phyloP scores from a whole-genome alignment of 2,113 vertebrate genomes.

The Meriones unguiculatus region DNA sequence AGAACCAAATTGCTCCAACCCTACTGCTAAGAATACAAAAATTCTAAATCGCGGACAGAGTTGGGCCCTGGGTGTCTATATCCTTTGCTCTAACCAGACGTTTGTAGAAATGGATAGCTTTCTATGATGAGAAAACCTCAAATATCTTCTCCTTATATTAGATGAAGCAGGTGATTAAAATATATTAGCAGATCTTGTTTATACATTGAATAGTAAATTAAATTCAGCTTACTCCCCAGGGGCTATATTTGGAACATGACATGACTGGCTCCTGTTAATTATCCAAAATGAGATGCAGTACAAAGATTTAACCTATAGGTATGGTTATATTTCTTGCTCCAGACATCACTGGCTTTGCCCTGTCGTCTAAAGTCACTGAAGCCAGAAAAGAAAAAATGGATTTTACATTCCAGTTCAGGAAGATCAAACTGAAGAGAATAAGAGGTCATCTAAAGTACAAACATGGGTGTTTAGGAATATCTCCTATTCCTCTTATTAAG shows the following conservation, averaged over 20 bases:
- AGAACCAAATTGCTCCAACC: not conserved
- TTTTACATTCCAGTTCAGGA: conserved; percentile 56
- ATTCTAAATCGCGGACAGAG: not conserved
- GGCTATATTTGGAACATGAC: conserved; percentile 38
- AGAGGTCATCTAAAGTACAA: conserved; percentile 51
- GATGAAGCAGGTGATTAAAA: conserved; percentile 70
- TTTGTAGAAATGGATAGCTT: conserved; percentile 50
- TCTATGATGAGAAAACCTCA: conserved; percentile 59
- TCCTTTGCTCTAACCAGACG: conserved; percentile 6
- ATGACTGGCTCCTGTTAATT: not conserved
- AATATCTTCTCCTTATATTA: conserved; percentile 64
- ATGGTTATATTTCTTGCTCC: conserved; percentile 24
- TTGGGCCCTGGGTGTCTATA: conserved; percentile 11
- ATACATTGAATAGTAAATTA: conserved; percentile 51
- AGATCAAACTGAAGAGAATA: not conserved
- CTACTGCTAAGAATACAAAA: not conserved
- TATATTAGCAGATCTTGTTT: conserved; percentile 51
- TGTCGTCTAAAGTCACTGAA: not conserved
- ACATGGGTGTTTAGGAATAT: not conserved
- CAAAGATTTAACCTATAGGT: not conserved
- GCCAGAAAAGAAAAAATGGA: conserved; percentile 61
- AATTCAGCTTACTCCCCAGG: conserved; percentile 39
- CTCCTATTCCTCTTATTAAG: conserved; percentile 7
- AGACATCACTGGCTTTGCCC: conserved; percentile 36
- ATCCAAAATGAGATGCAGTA: not conserved